These are phyloP conservation scores for Drosophila suzukii DNA, from an alignment of 1,140 invertebrate species.

Conservation along the genomic window DNA sequence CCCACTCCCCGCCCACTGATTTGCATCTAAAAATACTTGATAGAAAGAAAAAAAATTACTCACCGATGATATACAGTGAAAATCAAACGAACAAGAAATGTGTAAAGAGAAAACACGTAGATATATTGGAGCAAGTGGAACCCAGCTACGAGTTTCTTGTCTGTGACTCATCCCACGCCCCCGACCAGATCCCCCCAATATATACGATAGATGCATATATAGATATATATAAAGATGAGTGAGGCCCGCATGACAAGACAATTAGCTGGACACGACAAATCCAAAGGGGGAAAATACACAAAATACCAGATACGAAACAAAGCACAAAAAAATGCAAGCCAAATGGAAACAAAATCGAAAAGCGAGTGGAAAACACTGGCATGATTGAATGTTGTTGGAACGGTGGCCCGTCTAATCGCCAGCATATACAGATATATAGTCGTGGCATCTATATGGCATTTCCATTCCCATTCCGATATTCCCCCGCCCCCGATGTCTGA, in stretches of 20 bases:
- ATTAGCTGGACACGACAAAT: constrained; percentile 68
- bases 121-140: constrained; percentile 30
- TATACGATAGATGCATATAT: background rate
- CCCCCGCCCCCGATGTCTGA: background rate
- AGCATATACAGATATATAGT: constrained; percentile 18
- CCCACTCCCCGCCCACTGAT: background rate
- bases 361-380: constrained; percentile 29
- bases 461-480: constrained; percentile 4
- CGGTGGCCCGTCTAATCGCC: constrained; percentile 29
- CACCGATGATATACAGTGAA: constrained; percentile 9
- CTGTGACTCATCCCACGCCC: constrained; percentile 30
- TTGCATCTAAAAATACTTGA: constrained; percentile 50
- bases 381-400: constrained; percentile 32
- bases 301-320: constrained; percentile 21
- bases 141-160: constrained; percentile 23
- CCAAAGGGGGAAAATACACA: constrained; percentile 6
- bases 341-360: constrained; percentile 27
- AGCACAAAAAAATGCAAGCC: constrained; percentile 17
- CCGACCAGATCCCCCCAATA: background rate
- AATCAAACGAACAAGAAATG: background rate
- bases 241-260: constrained; percentile 58
- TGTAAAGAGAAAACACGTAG: constrained; percentile 11
- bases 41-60: constrained; percentile 27
- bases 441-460: constrained; percentile 12
- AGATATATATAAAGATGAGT: constrained; percentile 5